These are phyloP conservation scores for Drosophila insularis DNA, from an alignment of 1,140 invertebrate genomes.

Conservation along the genomic window DNA sequence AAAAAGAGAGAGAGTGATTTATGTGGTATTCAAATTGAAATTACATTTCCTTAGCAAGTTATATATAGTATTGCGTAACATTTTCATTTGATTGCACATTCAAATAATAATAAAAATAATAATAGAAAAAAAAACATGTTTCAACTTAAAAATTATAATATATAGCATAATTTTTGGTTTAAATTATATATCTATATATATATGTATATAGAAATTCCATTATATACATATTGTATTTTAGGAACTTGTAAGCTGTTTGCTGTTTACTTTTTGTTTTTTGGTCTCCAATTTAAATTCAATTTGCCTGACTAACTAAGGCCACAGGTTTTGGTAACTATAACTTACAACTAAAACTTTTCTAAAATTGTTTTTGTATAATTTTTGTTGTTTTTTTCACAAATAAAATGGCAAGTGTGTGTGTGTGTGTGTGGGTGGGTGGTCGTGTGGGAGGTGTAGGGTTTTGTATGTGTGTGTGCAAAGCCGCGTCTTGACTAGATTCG, in stretches of 20 bases:
- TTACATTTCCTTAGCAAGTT: not conserved
- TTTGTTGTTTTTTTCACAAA: slow-evolving; percentile 11
- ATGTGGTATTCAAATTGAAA: not conserved
- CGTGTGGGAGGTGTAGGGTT: not conserved
- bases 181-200: not conserved
- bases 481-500: slow-evolving; percentile 26
- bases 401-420: slow-evolving; percentile 10
- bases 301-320: slow-evolving; percentile 6
- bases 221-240: not conserved
- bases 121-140: not conserved
- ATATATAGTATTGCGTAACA: not conserved
- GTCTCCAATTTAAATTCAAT: slow-evolving; percentile 14
- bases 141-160: not conserved
- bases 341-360: not conserved
- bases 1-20: too few species aligned
- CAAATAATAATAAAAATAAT: not conserved
- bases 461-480: slow-evolving; percentile 10
- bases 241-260: slow-evolving; percentile 3
- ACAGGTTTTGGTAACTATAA: not conserved
- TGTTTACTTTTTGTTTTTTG: not conserved
- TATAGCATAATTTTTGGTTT: slow-evolving; percentile 7
- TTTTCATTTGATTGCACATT: slow-evolving; percentile 3
- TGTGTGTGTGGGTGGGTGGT: not conserved
- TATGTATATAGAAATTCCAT: not conserved
- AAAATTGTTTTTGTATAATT: not conserved